Conservation (phyloP, 2,888 invertebrate species). For the Aleiodes leptofemur region DNA sequence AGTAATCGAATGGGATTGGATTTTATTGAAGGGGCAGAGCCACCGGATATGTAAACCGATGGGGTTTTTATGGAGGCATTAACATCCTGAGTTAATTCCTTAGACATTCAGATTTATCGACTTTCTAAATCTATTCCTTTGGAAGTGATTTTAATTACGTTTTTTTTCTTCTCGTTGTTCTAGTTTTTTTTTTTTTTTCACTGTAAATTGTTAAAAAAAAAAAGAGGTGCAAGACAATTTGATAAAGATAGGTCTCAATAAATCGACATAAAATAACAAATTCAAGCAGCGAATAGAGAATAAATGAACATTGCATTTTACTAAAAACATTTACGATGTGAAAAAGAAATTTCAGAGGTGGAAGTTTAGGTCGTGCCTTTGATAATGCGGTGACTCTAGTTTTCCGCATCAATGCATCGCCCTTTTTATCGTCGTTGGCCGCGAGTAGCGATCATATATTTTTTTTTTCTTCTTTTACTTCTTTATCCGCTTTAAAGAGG, state of each 20-base stretch:
- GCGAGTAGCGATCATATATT: neutral
- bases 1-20: conserved; percentile 39
- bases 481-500: neutral
- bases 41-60: conserved; percentile 29
- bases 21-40: conserved; percentile 18
- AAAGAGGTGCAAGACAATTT: too few species aligned
- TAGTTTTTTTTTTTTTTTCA: neutral
- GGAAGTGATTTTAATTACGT: neutral
- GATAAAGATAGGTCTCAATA: too few species aligned
- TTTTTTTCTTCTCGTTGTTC: neutral
- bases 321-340: conserved; percentile 6
- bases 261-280: too few species aligned
- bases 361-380: conserved; percentile 14
- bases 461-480: neutral
- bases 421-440: conserved; percentile 16
- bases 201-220: too few species aligned
- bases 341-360: neutral
- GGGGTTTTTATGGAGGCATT: conserved; percentile 21
- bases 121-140: too few species aligned
- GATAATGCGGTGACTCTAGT: conserved; percentile 25
- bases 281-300: neutral
- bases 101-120: conserved; percentile 8
- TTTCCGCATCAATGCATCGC: conserved; percentile 28
- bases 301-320: neutral
- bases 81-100: conserved; percentile 21